Conservation (phyloP, 2,888 invertebrate genomes). For the Deroplatys truncata region DNA sequence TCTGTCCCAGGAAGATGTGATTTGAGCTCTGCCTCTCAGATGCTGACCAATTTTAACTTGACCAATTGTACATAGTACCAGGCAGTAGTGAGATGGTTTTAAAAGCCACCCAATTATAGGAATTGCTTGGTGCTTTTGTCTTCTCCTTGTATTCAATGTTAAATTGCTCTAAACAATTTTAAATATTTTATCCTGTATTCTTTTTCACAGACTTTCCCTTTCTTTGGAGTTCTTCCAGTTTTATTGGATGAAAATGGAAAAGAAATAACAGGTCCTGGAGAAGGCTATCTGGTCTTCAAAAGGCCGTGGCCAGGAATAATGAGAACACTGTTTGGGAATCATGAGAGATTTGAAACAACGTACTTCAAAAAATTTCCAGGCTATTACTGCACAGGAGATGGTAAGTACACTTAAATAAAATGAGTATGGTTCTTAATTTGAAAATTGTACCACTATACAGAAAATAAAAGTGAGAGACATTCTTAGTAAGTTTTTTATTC, state of each 20-base stretch:
- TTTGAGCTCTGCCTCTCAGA: no score
- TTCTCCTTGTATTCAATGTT: no score
- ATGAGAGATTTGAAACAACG: conserved; percentile 82
- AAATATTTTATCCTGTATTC: background rate
- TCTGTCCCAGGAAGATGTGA: no score
- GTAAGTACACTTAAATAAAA: conserved; percentile 49
- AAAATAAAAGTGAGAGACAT: no score
- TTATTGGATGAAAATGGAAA: conserved; percentile 84
- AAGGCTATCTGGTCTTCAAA: conserved; percentile 91
- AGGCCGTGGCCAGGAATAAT: conserved; percentile 98
- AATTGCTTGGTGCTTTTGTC: no score
- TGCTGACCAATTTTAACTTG: no score
- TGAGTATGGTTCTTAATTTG: background rate
- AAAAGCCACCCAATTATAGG: no score
- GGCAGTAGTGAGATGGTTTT: no score
- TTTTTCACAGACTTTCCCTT: conserved; percentile 77
- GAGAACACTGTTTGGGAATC: conserved; percentile 89
- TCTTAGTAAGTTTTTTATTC: no score
- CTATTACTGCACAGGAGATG: conserved; percentile 97
- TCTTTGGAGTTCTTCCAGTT: conserved; percentile 91
- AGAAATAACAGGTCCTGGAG: conserved; percentile 80
- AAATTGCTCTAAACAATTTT: background rate
- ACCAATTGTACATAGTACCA: no score
- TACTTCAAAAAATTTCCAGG: conserved; percentile 96
- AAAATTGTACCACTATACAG: no score